Evolutionary conservation across 2,888 invertebrate genomes (phyloP).

Genomic region (Coremacera marginata): DNA sequence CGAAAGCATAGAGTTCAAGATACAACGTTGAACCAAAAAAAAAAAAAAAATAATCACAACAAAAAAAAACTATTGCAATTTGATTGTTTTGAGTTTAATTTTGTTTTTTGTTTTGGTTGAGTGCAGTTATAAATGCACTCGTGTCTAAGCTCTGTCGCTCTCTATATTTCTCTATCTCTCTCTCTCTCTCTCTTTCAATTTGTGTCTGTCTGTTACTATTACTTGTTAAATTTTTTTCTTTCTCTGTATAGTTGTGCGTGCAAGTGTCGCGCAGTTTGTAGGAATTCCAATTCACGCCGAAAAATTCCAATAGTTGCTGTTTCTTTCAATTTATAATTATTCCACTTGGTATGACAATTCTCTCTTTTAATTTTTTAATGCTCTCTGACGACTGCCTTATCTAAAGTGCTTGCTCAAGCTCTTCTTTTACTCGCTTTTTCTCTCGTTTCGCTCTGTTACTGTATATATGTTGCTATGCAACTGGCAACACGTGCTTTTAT

Average conservation of each 20-base stretch:
- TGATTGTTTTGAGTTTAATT: slow-evolving; percentile 7
- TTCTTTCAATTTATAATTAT: not conserved
- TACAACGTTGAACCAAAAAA: not conserved
- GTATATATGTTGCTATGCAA: slow-evolving; percentile 38
- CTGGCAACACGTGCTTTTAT: slow-evolving; percentile 66
- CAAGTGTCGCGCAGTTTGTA: not conserved
- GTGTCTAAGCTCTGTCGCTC: slow-evolving; percentile 2
- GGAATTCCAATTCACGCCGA: not conserved
- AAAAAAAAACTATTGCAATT: slow-evolving; percentile 10
- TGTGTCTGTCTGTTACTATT: not conserved
- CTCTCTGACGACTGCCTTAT: slow-evolving; percentile 10
- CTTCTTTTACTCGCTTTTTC: not conserved
- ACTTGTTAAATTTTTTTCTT: not conserved
- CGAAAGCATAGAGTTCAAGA: slow-evolving; percentile 2
- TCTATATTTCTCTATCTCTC: not conserved
- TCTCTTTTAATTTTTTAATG: not conserved
- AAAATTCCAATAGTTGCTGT: not conserved
- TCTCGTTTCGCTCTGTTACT: slow-evolving; percentile 19
- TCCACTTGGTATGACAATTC: slow-evolving; percentile 16
- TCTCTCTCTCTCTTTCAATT: not conserved
- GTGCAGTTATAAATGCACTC: slow-evolving; percentile 5
- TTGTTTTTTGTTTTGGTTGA: not conserved
- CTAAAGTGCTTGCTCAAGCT: not conserved
- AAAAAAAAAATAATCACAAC: slow-evolving; percentile 12
- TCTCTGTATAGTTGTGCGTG: not conserved